Evolutionary conservation across 2,113 vertebrate genomes (phyloP), one percentile per base, ranked within the genome.

Genomic region (Catharus minimus): DNA sequence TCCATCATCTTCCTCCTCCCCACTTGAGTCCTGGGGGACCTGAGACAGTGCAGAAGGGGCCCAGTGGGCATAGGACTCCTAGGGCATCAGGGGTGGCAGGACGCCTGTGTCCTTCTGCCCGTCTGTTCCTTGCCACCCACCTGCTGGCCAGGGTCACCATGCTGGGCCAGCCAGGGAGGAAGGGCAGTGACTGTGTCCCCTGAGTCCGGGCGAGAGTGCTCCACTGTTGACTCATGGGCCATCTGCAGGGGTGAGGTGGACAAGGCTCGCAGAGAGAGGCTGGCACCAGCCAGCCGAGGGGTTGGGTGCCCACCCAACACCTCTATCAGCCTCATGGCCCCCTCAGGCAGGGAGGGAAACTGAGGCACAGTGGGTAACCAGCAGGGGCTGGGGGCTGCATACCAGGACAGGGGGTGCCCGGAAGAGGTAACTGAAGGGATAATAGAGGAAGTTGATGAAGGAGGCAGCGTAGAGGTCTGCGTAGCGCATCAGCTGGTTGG

Each of bases 341-440:
- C 3, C 22, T 52, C 38, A 7, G 27, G 38, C 38, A 55, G 9
- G 20, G 26, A 52, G 66, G 93, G 58, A 67, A 67, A 73, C 64
- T 20, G 76, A 83, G 76, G 84, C 36, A 57, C 1, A 0, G 18
- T 0, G 1, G 5, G 28, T 4, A 28, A 36, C 9, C 10, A 2
- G 30, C 26, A 16, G 23, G 30, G 19, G 3, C 10, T 1, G 4
- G 21, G 38, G 23, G 22, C n/a, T 13, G 20, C 58, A 0, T 88
- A 99, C 99, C 98, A 99, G 96, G 4, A 99, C 98, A 0, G 99
- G 99, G 41, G 99, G 98, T 7, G 99, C 99, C 92, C 99, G 98
- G 97, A 99, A 99, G 95, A 99, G 98, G 97, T 99, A 99, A 95
- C 99, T 99, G 98, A 99, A 99, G 5, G 99, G 99, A 74, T 99